Conservation (phyloP, 1,140 invertebrate genomes). For the Drosophila ananassae region DNA sequence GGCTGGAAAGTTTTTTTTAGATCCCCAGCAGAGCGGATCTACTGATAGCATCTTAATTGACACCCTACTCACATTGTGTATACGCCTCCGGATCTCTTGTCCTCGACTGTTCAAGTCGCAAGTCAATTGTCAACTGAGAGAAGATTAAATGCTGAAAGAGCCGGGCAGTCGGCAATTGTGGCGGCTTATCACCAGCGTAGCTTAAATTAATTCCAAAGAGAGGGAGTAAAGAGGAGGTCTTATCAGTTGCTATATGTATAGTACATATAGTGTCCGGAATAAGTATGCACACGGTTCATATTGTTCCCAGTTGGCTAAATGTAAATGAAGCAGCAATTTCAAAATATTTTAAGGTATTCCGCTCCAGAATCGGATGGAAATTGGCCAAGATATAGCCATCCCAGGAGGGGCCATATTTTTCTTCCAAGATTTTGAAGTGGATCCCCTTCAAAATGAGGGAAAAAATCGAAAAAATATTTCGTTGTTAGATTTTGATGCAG, state of each 20-base stretch:
- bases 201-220: conserved; percentile 30
- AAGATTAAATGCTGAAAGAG: conserved; percentile 28
- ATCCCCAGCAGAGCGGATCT: conserved; percentile 43
- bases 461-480: too few relatives aligned
- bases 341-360: background rate
- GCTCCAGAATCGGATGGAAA: background rate
- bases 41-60: conserved; percentile 41
- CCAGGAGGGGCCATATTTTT: too few relatives aligned
- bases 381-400: background rate
- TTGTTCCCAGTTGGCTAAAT: too few relatives aligned
- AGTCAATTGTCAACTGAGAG: conserved; percentile 58
- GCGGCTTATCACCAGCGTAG: conserved; percentile 38
- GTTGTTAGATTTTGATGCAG: too few relatives aligned
- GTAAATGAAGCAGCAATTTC: background rate
- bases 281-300: too few relatives aligned
- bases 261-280: background rate
- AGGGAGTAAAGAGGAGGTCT: conserved; percentile 6
- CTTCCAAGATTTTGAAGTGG: too few relatives aligned
- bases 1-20: conserved; percentile 47
- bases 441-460: too few relatives aligned
- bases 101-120: conserved; percentile 32
- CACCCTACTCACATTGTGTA: conserved; percentile 27
- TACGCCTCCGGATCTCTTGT: conserved; percentile 8
- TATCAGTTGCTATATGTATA: conserved; percentile 43
- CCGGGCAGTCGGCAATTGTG: conserved; percentile 16